A percentile compares a stretch with the other conserved stretches of the same genome.
phyloP scores from a whole-genome alignment of 1,140 invertebrate genomes.

The Neomicropteryx cornuta region DNA sequence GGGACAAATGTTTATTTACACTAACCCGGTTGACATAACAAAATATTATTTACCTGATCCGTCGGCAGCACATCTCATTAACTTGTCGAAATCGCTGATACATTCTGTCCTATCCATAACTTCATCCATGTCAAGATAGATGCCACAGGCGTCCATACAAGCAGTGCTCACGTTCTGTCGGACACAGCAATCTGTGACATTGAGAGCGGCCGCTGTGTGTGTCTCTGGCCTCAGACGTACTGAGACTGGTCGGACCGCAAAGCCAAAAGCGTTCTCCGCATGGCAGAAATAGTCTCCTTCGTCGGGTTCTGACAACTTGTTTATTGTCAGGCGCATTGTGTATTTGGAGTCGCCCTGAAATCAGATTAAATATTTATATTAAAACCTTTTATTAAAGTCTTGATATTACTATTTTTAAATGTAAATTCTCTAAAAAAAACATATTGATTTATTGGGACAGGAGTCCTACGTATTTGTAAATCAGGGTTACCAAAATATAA shows the following conservation, averaged over 20 bases:
- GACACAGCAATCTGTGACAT: constrained; percentile 63
- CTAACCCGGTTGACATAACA: too few species aligned
- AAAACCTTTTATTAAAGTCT: neutral
- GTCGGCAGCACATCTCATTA: constrained; percentile 76
- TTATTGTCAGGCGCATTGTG: constrained; percentile 60
- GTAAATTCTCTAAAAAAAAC: too few species aligned
- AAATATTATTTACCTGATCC: constrained; percentile 39
- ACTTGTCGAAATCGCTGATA: constrained; percentile 69
- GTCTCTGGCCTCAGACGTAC: constrained; percentile 55
- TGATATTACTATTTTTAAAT: neutral
- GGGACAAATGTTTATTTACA: too few species aligned
- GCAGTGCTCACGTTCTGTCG: constrained; percentile 60
- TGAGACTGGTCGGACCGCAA: constrained; percentile 53
- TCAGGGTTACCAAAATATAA: neutral
- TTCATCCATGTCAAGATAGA: constrained; percentile 69
- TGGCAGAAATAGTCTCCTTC: constrained; percentile 71
- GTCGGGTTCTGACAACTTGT: constrained; percentile 54
- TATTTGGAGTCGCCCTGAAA: constrained; percentile 45
- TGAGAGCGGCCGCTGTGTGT: constrained; percentile 46
- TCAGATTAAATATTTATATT: constrained; percentile 1
- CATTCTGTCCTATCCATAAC: constrained; percentile 68
- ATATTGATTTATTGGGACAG: too few species aligned
- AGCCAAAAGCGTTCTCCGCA: constrained; percentile 69
- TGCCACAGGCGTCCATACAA: constrained; percentile 69
- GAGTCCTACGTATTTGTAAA: too few species aligned